These are phyloP conservation scores for Poeciliopsis turneri DNA, from an alignment of 2,797 vertebrate genomes.

Conservation along the genomic window DNA sequence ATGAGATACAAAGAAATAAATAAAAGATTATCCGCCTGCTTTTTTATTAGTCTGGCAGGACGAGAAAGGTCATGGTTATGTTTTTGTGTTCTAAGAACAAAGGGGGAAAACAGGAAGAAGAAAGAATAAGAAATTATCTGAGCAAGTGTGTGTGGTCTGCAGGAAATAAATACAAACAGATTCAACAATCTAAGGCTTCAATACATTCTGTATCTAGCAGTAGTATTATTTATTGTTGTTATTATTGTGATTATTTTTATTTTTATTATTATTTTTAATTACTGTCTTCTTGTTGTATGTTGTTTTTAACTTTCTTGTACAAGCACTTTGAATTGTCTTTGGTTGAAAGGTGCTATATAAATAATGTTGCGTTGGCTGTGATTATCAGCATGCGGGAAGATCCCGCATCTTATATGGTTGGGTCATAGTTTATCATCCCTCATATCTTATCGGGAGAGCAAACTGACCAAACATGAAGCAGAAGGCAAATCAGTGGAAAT, in stretches of 20 bases:
- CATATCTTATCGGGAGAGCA: not conserved
- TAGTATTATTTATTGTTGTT: too few relatives aligned
- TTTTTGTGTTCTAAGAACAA: not conserved
- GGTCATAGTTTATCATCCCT: not conserved
- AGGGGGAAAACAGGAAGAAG: not conserved
- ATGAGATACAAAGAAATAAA: not conserved
- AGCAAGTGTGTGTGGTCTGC: not conserved
- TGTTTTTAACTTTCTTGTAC: too few relatives aligned
- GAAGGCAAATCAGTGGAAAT: not conserved
- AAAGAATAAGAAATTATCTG: not conserved
- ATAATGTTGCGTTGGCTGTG: too few relatives aligned
- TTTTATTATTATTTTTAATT: too few relatives aligned
- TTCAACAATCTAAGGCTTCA: too few relatives aligned
- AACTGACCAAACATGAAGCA: not conserved
- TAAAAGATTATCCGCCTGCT: not conserved
- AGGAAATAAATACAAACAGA: not conserved
- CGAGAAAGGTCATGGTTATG: not conserved
- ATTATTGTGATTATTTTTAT: too few relatives aligned
- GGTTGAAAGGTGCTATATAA: too few relatives aligned
- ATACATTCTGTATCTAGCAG: too few relatives aligned
- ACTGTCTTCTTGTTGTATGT: too few relatives aligned
- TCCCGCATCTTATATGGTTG: not conserved
- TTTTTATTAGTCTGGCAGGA: not conserved
- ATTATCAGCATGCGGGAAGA: not conserved
- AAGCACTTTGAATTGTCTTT: too few relatives aligned